These are phyloP conservation scores for Petrosia ficiformis DNA, from an alignment of 37 sponge, comb jelly and placozoan species.

Conservation along the genomic window DNA sequence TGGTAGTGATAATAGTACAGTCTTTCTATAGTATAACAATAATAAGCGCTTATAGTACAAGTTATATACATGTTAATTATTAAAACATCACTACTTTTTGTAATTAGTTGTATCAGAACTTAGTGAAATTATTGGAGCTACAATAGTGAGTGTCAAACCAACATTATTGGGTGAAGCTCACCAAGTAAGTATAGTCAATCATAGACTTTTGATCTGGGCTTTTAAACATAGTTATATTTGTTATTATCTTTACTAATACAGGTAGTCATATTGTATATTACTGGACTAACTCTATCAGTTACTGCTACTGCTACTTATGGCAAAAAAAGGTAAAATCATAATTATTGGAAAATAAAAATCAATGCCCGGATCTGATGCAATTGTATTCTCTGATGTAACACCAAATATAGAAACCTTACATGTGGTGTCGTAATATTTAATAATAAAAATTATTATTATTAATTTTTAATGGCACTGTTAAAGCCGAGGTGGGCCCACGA, in stretches of 20 bases:
- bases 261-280: slow-evolving; percentile 42
- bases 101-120: slow-evolving; percentile 49
- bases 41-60: too few relatives aligned
- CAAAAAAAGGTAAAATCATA: slow-evolving; percentile 21
- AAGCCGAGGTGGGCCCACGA: too few relatives aligned
- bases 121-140: slow-evolving; percentile 37
- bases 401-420: too few relatives aligned
- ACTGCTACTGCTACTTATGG: slow-evolving; percentile 60
- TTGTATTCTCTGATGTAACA: too few relatives aligned
- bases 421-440: too few relatives aligned
- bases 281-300: slow-evolving; percentile 58
- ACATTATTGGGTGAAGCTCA: slow-evolving; percentile 26
- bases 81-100: too few relatives aligned
- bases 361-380: neutral
- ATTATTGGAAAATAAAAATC: neutral
- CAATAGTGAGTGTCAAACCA: slow-evolving; percentile 26
- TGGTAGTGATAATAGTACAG: neutral
- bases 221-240: neutral
- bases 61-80: too few relatives aligned
- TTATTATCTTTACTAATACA: neutral
- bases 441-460: too few relatives aligned
- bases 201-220: too few relatives aligned
- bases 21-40: too few relatives aligned
- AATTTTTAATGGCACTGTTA: too few relatives aligned
- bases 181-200: slow-evolving; percentile 17